Conservation (phyloP, 2,113 vertebrate species). For the Pelecanus crispus region DNA sequence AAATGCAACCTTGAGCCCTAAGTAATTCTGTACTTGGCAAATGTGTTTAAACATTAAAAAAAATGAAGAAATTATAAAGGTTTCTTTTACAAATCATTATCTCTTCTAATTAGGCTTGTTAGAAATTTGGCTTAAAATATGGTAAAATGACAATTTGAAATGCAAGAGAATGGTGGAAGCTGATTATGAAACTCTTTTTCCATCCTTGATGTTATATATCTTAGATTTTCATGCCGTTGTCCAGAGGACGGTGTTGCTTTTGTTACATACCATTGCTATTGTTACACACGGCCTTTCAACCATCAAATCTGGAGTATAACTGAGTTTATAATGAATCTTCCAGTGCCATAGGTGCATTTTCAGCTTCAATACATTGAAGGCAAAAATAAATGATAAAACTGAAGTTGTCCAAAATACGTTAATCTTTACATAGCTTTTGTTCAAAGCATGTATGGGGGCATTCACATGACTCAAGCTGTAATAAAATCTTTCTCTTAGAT, state of each 20-base stretch:
- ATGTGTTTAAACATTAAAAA: neutral
- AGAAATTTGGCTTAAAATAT: neutral
- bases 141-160: neutral
- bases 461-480: neutral
- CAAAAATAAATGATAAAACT: neutral
- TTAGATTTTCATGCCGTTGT: neutral
- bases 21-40: neutral
- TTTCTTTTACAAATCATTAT: neutral
- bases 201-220: too few species aligned
- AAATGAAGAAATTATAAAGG: neutral
- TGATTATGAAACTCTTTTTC: neutral
- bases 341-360: neutral
- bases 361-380: neutral
- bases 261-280: accelerated
- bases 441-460: neutral
- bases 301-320: neutral
- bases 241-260: neutral
- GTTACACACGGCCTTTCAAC: neutral
- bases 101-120: neutral
- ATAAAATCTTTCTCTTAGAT: neutral
- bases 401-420: neutral
- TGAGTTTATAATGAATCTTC: neutral
- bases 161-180: neutral
- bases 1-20: neutral
- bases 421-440: neutral